phyloP scores from a whole-genome alignment of 1,140 invertebrate genomes.

The Penaeus chinensis region DNA sequence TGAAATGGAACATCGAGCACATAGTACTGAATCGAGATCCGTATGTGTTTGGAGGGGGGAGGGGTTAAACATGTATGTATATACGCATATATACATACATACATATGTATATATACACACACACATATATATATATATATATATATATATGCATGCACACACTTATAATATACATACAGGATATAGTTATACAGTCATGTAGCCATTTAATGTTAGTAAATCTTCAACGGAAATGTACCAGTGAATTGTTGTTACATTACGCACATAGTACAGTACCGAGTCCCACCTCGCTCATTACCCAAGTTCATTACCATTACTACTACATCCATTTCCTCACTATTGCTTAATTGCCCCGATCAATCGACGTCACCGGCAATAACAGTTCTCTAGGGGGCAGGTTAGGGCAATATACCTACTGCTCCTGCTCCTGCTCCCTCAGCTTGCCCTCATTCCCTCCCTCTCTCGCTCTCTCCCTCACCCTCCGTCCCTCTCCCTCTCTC shows the following conservation, averaged over 20 bases:
- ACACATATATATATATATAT: neutral
- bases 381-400: slow-evolving; percentile 5
- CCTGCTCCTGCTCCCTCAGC: neutral
- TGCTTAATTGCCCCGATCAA: slow-evolving; percentile 44
- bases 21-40: no score
- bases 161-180: neutral
- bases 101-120: neutral
- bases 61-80: no score
- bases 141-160: neutral
- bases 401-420: neutral
- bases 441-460: neutral
- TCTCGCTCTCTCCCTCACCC: neutral
- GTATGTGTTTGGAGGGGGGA: no score
- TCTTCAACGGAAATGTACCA: no score
- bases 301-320: slow-evolving; percentile 48
- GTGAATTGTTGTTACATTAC: slow-evolving; percentile 1
- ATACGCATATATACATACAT: neutral
- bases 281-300: slow-evolving; percentile 16
- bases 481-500: neutral
- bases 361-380: slow-evolving; percentile 35
- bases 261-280: slow-evolving; percentile 1
- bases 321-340: slow-evolving; percentile 46
- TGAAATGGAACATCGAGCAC: no score
- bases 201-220: no score
- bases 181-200: no score